Evolutionary conservation across 1,140 invertebrate genomes (phyloP).

Genomic region (Varroa destructor): DNA sequence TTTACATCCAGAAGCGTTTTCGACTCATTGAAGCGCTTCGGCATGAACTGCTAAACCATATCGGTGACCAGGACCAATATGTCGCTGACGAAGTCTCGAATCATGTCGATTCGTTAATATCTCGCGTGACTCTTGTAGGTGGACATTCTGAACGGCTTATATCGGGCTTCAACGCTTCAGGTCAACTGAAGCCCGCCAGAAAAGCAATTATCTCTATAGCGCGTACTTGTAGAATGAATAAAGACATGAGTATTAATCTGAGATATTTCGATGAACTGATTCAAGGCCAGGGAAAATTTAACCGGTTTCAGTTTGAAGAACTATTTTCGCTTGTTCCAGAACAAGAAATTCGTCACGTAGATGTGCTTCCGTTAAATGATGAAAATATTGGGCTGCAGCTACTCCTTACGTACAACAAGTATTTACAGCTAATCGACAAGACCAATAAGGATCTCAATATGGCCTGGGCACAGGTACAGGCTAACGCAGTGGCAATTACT

Average conservation of each 20-base stretch:
- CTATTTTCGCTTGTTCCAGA: neutral
- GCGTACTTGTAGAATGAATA: constrained; percentile 15
- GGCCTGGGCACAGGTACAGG: neutral
- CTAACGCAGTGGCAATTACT: neutral
- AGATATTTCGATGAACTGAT: constrained; percentile 14
- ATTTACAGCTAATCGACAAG: neutral
- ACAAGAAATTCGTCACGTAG: neutral
- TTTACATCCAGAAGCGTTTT: neutral
- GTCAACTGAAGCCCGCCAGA: neutral
- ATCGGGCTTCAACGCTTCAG: constrained; percentile 8
- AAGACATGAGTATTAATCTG: neutral
- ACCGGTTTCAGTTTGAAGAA: constrained; percentile 15
- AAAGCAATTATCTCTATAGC: constrained; percentile 7
- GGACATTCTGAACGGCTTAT: constrained; percentile 5
- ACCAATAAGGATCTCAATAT: neutral
- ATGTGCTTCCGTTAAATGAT: neutral
- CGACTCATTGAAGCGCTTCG: constrained; percentile 9
- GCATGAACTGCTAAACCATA: constrained; percentile 4
- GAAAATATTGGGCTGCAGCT: constrained; percentile 3
- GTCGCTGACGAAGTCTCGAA: constrained; percentile 17
- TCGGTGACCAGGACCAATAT: constrained; percentile 19
- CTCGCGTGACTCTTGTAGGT: constrained; percentile 8
- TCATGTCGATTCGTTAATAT: constrained; percentile 21
- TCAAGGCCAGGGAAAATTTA: neutral
- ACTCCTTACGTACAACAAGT: neutral